Evolutionary conservation across 2,888 invertebrate species (phyloP), one percentile per base, ranked within the genome.

Genomic region (Ectobius pallidus): DNA sequence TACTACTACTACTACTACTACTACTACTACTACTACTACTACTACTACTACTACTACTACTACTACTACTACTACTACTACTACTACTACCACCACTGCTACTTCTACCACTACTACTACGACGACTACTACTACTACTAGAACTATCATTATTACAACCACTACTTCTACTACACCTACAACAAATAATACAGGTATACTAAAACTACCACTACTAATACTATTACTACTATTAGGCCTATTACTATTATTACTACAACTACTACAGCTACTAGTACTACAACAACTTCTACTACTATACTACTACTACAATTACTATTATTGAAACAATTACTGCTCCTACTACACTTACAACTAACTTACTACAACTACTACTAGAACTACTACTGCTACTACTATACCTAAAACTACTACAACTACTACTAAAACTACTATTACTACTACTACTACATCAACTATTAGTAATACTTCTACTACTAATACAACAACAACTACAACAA

Each of bases 171-270:
- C 6, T 49, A 49, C 55, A 16, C 11, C 55, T 55, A 55, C 55
- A 4, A 22, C 55, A 6, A 55, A 20, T 22, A 55, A 20, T 55
- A 55, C 55, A 22, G 25, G 22, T 55, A 55, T 55, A 55, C 27
- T 22, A 55, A 6, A 6, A 55, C 55, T 22, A 22, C 55, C 22
- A 55, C 55, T 25, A 22, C 55, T 22, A 55, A 20, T 22, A 55
- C 55, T 22, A 55, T 6, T 22, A 55, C 55, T 55, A 55, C 55
- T 22, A 55, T 6, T 25, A 55, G 6, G 3, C 11, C 25, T 55
- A 55, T n/a, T 55, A n/a, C 55, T 22, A 55, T n/a, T 55, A 11
- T n/a, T 55, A 55, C 55, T 55, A 55, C 55, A 22, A 55, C 55
- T 22, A 55, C 55, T 55, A 55, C 55, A 3, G 25, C 55, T 22